Evolutionary conservation across 2,113 vertebrate genomes (phyloP).

Genomic region (Mungos mungo): DNA sequence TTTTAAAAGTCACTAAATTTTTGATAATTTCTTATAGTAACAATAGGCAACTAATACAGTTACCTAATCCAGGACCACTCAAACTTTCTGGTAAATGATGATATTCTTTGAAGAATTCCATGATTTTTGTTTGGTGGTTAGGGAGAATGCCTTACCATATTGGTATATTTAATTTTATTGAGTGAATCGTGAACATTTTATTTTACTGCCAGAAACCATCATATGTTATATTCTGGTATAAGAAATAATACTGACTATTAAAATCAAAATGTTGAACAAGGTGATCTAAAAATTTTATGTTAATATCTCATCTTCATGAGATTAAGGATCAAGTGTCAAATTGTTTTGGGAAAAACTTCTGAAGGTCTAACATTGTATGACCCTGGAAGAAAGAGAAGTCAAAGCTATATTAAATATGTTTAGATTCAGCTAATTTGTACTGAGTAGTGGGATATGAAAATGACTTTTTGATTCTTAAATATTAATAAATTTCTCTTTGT

Average conservation of each 20-base stretch:
- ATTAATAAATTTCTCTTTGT: neutral
- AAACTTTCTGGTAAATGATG: neutral
- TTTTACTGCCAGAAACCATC: neutral
- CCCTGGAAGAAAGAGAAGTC: neutral
- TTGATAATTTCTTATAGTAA: neutral
- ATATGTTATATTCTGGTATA: neutral
- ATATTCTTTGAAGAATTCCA: neutral
- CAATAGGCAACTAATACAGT: neutral
- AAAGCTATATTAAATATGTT: neutral
- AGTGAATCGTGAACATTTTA: neutral
- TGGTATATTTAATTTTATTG: neutral
- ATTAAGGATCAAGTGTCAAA: slow-evolving; percentile 6
- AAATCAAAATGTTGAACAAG: slow-evolving; percentile 5
- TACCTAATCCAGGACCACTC: neutral
- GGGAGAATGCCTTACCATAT: neutral
- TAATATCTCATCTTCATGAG: neutral
- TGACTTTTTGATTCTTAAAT: neutral
- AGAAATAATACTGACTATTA: slow-evolving; percentile 11
- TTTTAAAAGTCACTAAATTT: neutral
- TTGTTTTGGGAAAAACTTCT: neutral
- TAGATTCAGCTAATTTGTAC: neutral
- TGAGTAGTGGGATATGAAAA: neutral
- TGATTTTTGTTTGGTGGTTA: neutral
- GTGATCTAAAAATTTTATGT: neutral
- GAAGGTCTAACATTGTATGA: neutral